Evolutionary conservation across 2,888 invertebrate genomes (phyloP).

Genomic region (Meandrusa payeni): DNA sequence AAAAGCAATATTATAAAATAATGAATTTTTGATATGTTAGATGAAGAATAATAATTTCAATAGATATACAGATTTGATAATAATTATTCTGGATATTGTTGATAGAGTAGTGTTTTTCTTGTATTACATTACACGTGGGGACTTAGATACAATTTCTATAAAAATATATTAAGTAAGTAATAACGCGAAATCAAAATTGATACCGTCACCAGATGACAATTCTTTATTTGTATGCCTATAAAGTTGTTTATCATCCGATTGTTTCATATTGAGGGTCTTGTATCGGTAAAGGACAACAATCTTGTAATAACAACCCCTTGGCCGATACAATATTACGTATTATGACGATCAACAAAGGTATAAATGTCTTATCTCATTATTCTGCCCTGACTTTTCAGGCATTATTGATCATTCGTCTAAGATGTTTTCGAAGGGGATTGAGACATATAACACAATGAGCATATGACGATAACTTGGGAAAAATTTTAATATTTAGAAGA

Average conservation of each 20-base stretch:
- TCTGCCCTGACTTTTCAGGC: conserved; percentile 8
- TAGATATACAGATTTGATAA: conserved; percentile 38
- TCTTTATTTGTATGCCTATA: conserved; percentile 33
- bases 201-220: neutral
- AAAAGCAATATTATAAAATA: conserved; percentile 31
- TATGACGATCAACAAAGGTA: too few relatives aligned
- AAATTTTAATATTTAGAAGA: conserved; percentile 10
- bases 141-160: too few relatives aligned
- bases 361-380: conserved; percentile 33
- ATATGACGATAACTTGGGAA: neutral
- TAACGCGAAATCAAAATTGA: too few relatives aligned
- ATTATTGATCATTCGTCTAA: conserved; percentile 4
- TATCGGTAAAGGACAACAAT: too few relatives aligned
- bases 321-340: too few relatives aligned
- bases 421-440: too few relatives aligned
- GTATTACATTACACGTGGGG: too few relatives aligned
- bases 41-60: conserved; percentile 40
- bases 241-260: too few relatives aligned
- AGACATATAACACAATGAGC: neutral
- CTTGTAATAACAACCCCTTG: too few relatives aligned
- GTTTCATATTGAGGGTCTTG: too few relatives aligned
- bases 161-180: too few relatives aligned
- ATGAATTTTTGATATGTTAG: conserved; percentile 62
- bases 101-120: conserved; percentile 26
- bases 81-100: conserved; percentile 23